Percentiles rank a stretch among this genome's conserved stretches.
Evolutionary conservation across 2,888 invertebrate species (phyloP).

Genomic region (Hemaris fuciformis): DNA sequence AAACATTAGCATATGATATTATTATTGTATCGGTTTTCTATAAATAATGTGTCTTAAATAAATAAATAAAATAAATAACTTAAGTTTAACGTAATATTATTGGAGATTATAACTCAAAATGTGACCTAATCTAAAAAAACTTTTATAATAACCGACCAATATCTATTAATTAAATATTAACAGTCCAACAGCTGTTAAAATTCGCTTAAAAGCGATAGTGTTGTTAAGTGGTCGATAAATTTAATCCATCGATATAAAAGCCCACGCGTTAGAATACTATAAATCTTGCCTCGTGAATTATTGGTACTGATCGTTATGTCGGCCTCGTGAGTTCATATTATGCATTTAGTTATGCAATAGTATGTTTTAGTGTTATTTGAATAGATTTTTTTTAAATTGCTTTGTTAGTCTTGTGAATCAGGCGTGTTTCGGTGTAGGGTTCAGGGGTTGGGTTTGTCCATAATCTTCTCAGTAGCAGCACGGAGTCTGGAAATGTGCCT

Average conservation of each 20-base stretch:
- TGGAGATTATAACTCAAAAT: neutral
- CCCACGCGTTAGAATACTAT: conserved; percentile 8
- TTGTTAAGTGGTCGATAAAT: conserved; percentile 9
- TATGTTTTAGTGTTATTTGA: too few relatives aligned
- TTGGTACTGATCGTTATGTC: neutral
- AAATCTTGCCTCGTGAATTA: neutral
- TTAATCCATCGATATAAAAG: conserved; percentile 3
- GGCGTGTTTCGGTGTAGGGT: too few relatives aligned
- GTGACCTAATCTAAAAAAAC: too few relatives aligned
- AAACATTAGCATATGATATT: too few relatives aligned
- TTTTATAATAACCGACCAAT: too few relatives aligned
- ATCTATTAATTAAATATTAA: neutral
- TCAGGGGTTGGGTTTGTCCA: too few relatives aligned
- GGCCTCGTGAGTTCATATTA: neutral
- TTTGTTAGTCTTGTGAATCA: too few relatives aligned
- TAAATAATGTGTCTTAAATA: neutral
- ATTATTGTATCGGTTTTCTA: too few relatives aligned
- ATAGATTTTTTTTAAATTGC: too few relatives aligned
- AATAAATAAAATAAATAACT: neutral
- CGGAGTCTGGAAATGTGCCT: too few relatives aligned
- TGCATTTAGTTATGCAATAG: neutral
- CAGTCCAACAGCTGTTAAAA: neutral
- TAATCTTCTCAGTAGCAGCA: too few relatives aligned
- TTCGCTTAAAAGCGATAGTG: conserved; percentile 3
- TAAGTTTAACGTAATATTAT: neutral